Base-by-base conservation (phyloP, 2,888 invertebrate genomes). In the Pristionchus maxplancki region DNA sequence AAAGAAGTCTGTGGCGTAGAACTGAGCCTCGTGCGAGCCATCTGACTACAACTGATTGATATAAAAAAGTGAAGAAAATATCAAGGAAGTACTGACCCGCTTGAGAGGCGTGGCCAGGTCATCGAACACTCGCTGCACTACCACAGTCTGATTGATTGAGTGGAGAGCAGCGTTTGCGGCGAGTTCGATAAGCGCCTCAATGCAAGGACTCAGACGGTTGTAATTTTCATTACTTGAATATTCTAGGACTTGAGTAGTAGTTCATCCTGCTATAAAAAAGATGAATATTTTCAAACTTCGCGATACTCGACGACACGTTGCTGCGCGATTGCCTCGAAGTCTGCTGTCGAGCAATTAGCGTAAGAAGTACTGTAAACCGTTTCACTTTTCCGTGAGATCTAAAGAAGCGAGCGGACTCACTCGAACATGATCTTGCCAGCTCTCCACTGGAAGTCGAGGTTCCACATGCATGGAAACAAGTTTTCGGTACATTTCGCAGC, bases 401-500 rank as follows among this genome's bases (percentile, higher is more conserved):
- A 28, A 37, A 20, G 2, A 50, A 48, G 1, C 50, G 9, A 6
- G 24, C 2, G 15, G 2, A 20, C 84, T 11, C n/a, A 84, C 84
- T 84, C 40, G 40, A 37, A 84, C 40, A 84, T 84, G n/a, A 84
- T 84, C 84, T 84, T 62, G 0, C 24, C n/a, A 6, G 84, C 84
- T 2, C 84, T n/a, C 58, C 62, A 84, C 40, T 84, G 50, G 20
- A 84, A 84, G 44, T 84, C 84, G 37, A 84, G 37, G 37, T 84
- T 84, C 84, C 84, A 84, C 84, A 84, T 58, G 34, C 84, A 58
- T 84, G 50, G 8, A 83, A n/a, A n/a, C n/a, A n/a, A 82, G 8
- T 31, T 53, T 31, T 82, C 4, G 11, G 1, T 50, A 13, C 13
- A 11, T 34, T 13, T 15, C 8, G 3, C 24, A 2, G 15, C 31